phyloP scores from a whole-genome alignment of 2,113 vertebrate species.

The Pseudorasbora parva region DNA sequence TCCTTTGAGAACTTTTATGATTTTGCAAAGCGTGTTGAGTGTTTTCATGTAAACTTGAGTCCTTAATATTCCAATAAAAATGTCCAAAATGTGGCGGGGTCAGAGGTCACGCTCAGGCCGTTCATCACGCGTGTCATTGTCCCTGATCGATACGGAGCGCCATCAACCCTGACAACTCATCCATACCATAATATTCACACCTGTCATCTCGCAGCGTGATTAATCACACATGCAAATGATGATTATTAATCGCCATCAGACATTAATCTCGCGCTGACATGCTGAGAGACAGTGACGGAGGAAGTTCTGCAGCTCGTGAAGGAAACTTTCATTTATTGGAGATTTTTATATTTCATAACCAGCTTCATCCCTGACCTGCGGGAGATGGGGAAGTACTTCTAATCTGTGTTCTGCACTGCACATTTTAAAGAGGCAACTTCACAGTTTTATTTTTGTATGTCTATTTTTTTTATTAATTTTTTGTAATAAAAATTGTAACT shows the following conservation, averaged over 20 bases:
- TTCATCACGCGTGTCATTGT: slow-evolving; percentile 43
- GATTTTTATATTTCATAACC: no score
- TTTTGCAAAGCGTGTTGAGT: neutral
- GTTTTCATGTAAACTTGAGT: neutral
- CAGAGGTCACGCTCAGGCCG: slow-evolving; percentile 41
- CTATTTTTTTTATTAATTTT: no score
- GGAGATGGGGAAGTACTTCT: no score
- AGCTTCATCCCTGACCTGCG: no score
- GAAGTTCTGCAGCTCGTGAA: neutral
- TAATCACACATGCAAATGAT: slow-evolving; percentile 63
- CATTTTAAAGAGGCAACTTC: no score
- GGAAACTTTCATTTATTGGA: no score
- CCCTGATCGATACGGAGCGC: slow-evolving; percentile 48
- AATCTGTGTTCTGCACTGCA: no score
- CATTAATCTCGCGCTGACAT: slow-evolving; percentile 50
- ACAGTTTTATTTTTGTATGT: no score
- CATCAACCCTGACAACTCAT: slow-evolving; percentile 42
- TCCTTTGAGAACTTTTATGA: no score
- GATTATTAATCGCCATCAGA: slow-evolving; percentile 51
- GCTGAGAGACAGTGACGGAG: neutral
- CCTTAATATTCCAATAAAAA: slow-evolving; percentile 33
- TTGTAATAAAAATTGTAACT: no score
- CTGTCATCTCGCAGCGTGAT: slow-evolving; percentile 57
- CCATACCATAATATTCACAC: slow-evolving; percentile 46
- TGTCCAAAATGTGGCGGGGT: slow-evolving; percentile 32